Evolutionary conservation across 2,888 invertebrate genomes (phyloP).

Genomic region (Neoscelio sp.): DNA sequence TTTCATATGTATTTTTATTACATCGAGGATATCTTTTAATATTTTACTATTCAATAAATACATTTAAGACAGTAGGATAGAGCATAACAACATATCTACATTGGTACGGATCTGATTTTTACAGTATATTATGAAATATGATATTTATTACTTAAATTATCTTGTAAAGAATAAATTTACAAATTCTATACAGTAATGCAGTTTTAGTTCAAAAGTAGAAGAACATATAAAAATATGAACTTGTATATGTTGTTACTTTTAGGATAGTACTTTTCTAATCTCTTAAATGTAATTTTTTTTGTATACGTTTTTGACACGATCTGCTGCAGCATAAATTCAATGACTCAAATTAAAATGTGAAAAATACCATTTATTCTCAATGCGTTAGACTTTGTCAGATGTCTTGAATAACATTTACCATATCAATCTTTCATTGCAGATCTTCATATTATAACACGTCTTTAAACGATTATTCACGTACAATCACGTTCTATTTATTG

Average conservation of each 20-base stretch:
- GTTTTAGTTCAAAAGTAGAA: too few species aligned
- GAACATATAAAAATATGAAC: too few species aligned
- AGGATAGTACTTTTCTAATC: too few species aligned
- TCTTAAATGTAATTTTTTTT: too few species aligned
- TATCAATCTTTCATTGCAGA: constrained; percentile 24
- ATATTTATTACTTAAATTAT: constrained; percentile 17
- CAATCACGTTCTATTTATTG: neutral
- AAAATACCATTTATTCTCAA: constrained; percentile 19
- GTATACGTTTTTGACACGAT: too few species aligned
- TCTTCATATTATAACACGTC: constrained; percentile 1
- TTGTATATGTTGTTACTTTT: too few species aligned
- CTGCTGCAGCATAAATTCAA: too few species aligned
- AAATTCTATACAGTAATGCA: too few species aligned
- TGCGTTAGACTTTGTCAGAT: constrained; percentile 11
- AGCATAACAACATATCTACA: constrained; percentile 5
- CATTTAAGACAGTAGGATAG: constrained; percentile 25
- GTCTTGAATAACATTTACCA: neutral
- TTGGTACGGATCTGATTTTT: constrained; percentile 22
- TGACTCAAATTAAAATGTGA: constrained; percentile 16
- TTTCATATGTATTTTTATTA: constrained; percentile 29
- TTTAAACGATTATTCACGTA: neutral
- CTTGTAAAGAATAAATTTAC: too few species aligned
- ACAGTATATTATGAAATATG: constrained; percentile 24
- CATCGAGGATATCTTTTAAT: constrained; percentile 28
- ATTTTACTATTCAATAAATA: constrained; percentile 27